Percentiles rank a stretch among this genome's conserved stretches.
phyloP scores from a whole-genome alignment of 2,888 invertebrate genomes.

The Chrysotoxum bicinctum region DNA sequence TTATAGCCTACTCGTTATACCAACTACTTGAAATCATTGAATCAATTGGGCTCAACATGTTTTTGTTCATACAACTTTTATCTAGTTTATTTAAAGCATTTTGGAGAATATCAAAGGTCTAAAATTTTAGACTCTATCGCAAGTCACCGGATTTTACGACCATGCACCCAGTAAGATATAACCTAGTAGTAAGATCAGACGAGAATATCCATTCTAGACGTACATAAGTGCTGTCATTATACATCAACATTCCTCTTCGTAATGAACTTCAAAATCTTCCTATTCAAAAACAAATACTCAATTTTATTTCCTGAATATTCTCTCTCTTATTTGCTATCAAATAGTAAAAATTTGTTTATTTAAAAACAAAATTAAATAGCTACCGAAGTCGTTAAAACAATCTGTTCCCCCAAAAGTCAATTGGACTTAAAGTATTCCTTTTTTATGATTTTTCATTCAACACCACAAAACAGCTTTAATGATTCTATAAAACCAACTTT shows the following conservation, averaged over 20 bases:
- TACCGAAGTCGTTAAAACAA: neutral
- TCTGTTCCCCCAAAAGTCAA: constrained; percentile 8
- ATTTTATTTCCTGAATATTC: neutral
- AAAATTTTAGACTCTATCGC: too few relatives aligned
- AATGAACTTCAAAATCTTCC: neutral
- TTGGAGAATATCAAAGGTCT: too few relatives aligned
- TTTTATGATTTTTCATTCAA: constrained; percentile 16
- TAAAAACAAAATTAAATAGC: neutral
- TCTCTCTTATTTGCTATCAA: neutral
- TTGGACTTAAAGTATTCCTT: neutral
- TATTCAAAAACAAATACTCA: neutral
- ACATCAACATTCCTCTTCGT: neutral
- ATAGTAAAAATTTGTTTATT: neutral
- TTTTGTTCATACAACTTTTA: too few relatives aligned
- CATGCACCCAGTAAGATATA: too few relatives aligned
- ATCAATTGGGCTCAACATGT: too few relatives aligned
- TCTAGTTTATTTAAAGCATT: too few relatives aligned
- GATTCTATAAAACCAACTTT: constrained; percentile 28
- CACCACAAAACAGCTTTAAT: constrained; percentile 22
- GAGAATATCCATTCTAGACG: too few relatives aligned
- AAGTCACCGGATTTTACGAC: too few relatives aligned
- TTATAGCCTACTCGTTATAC: too few relatives aligned
- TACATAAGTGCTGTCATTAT: too few relatives aligned
- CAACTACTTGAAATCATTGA: too few relatives aligned
- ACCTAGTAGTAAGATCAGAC: too few relatives aligned